These are phyloP conservation scores for Odontothrips loti DNA, from an alignment of 2,888 invertebrate species.

Conservation along the genomic window DNA sequence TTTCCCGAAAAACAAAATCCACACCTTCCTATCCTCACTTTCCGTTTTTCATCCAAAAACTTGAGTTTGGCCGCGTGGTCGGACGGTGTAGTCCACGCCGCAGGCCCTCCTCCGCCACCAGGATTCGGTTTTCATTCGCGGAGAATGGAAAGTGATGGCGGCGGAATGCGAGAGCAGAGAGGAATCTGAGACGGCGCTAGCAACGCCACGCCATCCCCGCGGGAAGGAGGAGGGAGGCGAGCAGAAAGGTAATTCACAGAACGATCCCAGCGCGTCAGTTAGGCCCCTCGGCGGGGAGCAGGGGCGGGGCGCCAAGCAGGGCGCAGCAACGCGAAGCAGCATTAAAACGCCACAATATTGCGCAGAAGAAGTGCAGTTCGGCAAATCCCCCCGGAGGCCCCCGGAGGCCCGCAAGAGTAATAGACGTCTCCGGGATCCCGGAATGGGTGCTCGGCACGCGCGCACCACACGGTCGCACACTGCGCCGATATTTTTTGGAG, in stretches of 20 bases:
- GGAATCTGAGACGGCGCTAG: neutral
- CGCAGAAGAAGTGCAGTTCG: constrained; percentile 20
- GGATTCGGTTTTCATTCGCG: too few species aligned
- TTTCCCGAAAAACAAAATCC: too few species aligned
- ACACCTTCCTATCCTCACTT: too few species aligned
- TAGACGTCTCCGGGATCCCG: neutral
- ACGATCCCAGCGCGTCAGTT: neutral
- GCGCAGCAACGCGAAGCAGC: neutral
- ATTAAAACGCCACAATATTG: constrained; percentile 25
- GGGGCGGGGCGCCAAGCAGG: neutral
- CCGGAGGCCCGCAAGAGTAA: neutral
- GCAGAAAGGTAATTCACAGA: neutral
- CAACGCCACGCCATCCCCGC: neutral
- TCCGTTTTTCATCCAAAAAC: too few species aligned
- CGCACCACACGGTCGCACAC: too few species aligned
- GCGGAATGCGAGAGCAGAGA: too few species aligned
- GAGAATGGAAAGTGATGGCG: too few species aligned
- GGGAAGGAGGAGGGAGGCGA: neutral
- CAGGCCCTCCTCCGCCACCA: too few species aligned
- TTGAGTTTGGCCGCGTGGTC: too few species aligned
- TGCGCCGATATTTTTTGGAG: too few species aligned
- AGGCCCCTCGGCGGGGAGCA: too few species aligned
- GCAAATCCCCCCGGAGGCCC: neutral
- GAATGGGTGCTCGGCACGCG: neutral
- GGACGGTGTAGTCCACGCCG: too few species aligned